Evolutionary conservation across 2,888 invertebrate genomes (phyloP).

Genomic region (Drosophila meridiana): DNA sequence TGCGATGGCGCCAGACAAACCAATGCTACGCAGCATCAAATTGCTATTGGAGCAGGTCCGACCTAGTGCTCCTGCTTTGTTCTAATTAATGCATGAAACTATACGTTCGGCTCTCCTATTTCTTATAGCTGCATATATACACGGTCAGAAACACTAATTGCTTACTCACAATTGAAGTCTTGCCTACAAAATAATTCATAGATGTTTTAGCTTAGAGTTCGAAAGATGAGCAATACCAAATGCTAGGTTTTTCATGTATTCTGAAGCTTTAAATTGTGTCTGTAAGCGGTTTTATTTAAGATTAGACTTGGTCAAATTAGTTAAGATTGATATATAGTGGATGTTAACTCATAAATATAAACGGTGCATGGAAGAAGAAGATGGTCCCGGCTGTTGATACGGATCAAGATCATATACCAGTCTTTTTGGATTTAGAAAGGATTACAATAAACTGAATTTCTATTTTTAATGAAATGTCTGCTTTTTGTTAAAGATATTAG

Average conservation of each 20-base stretch:
- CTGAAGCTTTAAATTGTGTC: not conserved
- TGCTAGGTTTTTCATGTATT: too few relatives aligned
- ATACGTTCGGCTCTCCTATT: not conserved
- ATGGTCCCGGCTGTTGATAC: too few relatives aligned
- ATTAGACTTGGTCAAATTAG: too few relatives aligned
- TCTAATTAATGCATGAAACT: constrained; percentile 21
- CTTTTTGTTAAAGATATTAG: too few relatives aligned
- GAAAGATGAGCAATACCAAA: not conserved
- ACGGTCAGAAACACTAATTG: not conserved
- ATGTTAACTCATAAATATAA: too few relatives aligned
- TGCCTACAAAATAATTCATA: not conserved
- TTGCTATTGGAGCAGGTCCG: not conserved
- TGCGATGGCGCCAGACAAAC: constrained; percentile 52
- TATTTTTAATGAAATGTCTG: too few relatives aligned
- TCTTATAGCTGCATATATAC: not conserved
- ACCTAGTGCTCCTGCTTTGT: constrained; percentile 1
- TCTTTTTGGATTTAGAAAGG: too few relatives aligned
- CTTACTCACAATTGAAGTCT: not conserved
- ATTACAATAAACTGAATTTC: too few relatives aligned
- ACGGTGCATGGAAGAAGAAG: too few relatives aligned
- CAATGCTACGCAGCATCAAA: constrained; percentile 4
- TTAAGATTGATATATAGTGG: too few relatives aligned
- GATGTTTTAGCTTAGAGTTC: not conserved
- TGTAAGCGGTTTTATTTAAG: too few relatives aligned
- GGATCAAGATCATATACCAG: too few relatives aligned